Conservation (phyloP, 2,888 invertebrate genomes). For the Xylota segnis region DNA sequence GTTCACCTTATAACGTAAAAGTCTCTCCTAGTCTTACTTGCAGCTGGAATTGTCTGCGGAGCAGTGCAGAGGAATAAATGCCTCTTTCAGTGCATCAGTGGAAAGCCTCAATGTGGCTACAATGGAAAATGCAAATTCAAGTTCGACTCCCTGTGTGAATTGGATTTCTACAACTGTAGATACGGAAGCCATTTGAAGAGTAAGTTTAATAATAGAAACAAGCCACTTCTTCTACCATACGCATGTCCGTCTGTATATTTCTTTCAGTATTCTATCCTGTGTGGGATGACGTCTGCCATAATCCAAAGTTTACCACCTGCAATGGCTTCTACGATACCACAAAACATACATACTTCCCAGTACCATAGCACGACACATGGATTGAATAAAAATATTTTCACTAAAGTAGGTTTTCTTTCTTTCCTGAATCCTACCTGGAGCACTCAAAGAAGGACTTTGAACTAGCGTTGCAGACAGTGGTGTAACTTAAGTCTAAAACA, state of each 20-base stretch:
- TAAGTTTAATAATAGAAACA: constrained; percentile 7
- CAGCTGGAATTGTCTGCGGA: constrained; percentile 9
- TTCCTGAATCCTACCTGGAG: too few relatives aligned
- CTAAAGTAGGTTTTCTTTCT: too few relatives aligned
- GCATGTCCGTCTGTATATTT: neutral
- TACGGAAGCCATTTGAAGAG: constrained; percentile 17
- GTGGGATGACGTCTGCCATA: neutral
- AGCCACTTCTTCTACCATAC: neutral
- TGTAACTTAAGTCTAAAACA: too few relatives aligned
- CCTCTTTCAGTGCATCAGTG: constrained; percentile 14
- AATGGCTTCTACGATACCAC: constrained; percentile 3
- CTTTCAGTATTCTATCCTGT: constrained; percentile 1
- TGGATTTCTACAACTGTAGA: constrained; percentile 52
- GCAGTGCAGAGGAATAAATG: constrained; percentile 1
- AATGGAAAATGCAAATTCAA: constrained; percentile 50
- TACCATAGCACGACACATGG: constrained; percentile 1
- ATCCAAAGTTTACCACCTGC: constrained; percentile 5
- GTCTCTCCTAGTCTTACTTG: neutral
- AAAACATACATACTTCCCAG: constrained; percentile 12
- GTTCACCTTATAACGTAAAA: neutral
- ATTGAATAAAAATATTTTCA: too few relatives aligned
- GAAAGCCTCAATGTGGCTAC: constrained; percentile 10
- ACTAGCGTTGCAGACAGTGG: too few relatives aligned
- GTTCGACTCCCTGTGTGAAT: constrained; percentile 41
- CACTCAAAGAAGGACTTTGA: too few relatives aligned